Conservation (phyloP, 2,797 vertebrate species). For the Cyclopterus lumpus region DNA sequence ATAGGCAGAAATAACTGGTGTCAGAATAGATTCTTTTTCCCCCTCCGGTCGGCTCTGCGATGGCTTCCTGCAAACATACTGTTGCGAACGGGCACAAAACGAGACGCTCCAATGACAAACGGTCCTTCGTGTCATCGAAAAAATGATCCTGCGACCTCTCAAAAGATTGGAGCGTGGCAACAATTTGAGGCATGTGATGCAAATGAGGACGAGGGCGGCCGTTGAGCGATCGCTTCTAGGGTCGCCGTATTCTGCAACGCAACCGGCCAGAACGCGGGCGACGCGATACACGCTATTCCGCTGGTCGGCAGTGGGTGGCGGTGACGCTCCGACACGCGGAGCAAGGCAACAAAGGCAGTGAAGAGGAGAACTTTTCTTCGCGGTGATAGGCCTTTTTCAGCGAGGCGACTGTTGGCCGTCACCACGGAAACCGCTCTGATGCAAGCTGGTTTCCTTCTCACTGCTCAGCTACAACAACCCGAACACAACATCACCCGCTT, state of each 20-base stretch:
- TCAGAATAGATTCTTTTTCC: conserved; percentile 16
- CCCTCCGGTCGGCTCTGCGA: conserved; percentile 9
- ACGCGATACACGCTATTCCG: not conserved
- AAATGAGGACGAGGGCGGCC: not conserved
- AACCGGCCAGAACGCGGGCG: too few species aligned
- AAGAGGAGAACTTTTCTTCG: too few species aligned
- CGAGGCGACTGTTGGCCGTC: too few species aligned
- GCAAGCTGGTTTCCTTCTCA: too few species aligned
- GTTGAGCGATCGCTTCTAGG: not conserved
- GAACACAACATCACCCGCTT: conserved; percentile 5
- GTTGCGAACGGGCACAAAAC: not conserved
- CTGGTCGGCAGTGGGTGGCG: not conserved
- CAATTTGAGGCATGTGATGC: not conserved
- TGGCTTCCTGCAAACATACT: not conserved
- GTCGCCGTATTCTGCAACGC: not conserved
- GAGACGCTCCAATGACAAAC: not conserved
- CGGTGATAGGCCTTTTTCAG: too few species aligned
- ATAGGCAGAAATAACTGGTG: conserved; percentile 5
- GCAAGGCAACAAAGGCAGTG: too few species aligned
- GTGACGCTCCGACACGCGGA: not conserved
- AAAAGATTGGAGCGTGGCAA: not conserved
- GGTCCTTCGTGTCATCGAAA: not conserved
- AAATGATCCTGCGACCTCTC: not conserved
- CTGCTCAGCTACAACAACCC: not conserved
- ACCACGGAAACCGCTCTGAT: too few species aligned